Conservation (phyloP, 2,888 invertebrate species). For the Archips xylosteana region DNA sequence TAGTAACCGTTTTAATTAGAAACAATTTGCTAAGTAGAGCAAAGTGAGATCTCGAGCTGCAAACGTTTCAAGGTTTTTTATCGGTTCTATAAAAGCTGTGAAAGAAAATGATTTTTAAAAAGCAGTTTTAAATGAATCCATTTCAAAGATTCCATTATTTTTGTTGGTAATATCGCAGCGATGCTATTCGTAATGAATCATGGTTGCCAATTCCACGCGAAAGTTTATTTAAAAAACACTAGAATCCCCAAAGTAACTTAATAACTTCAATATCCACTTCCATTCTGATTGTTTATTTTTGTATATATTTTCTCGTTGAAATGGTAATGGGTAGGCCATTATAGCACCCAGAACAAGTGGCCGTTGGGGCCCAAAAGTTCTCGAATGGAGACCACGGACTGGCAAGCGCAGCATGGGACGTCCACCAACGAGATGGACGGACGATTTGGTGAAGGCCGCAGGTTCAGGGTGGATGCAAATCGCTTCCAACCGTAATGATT, state of each 20-base stretch:
- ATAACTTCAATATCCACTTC: no score
- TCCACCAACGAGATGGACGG: no score
- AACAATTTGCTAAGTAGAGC: no score
- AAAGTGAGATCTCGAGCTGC: not conserved
- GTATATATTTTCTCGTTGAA: not conserved
- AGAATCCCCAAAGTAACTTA: not conserved
- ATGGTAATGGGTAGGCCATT: no score
- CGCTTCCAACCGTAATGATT: no score
- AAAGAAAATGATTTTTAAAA: constrained; percentile 26
- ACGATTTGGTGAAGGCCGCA: no score
- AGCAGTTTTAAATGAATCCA: constrained; percentile 28
- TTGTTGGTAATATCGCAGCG: constrained; percentile 33
- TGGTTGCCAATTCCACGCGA: not conserved
- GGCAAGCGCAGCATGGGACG: no score
- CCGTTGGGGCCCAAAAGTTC: no score
- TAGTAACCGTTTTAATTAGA: no score
- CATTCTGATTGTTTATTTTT: not conserved
- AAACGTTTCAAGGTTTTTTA: not conserved
- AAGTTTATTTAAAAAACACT: not conserved
- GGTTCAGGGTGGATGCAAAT: no score
- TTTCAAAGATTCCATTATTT: constrained; percentile 28
- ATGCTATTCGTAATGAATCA: constrained; percentile 5
- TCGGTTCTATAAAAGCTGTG: constrained; percentile 14
- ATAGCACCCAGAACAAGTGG: no score
- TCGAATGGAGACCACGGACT: no score